A percentile compares a stretch with the other conserved stretches of the same genome.
Conservation (phyloP, 1,140 invertebrate genomes). For the Meteorus sp. region DNA sequence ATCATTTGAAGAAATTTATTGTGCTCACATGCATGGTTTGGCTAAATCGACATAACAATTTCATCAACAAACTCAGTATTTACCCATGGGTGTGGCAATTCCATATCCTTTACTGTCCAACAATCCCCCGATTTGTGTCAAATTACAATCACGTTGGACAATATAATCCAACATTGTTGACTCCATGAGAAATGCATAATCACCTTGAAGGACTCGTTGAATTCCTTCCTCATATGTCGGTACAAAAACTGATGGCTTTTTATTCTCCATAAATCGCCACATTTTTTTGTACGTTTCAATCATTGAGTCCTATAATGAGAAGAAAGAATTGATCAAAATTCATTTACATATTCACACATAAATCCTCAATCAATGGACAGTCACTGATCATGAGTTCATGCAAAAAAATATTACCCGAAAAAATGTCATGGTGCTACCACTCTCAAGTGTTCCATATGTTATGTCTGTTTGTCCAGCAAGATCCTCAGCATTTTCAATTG, state of each 20-base stretch:
- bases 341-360: too few relatives aligned
- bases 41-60: neutral
- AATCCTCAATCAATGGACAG: too few relatives aligned
- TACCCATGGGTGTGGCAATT: conserved; percentile 64
- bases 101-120: conserved; percentile 83
- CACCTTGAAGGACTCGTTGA: conserved; percentile 70
- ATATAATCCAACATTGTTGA: conserved; percentile 90
- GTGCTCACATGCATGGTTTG: neutral
- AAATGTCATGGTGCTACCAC: conserved; percentile 81
- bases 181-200: conserved; percentile 95
- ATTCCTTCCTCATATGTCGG: conserved; percentile 79
- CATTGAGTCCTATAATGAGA: conserved; percentile 80
- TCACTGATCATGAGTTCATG: too few relatives aligned
- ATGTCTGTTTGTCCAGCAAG: conserved; percentile 83
- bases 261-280: conserved; percentile 83
- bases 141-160: conserved; percentile 86
- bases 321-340: too few relatives aligned
- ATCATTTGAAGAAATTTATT: conserved; percentile 8
- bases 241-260: conserved; percentile 74
- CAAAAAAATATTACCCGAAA: conserved; percentile 76
- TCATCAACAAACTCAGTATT: too few relatives aligned
- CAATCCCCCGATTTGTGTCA: conserved; percentile 90
- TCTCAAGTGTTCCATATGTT: conserved; percentile 76
- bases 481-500: conserved; percentile 84
- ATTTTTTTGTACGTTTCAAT: conserved; percentile 85